A percentile compares a stretch with the other conserved stretches of the same genome.
phyloP scores from a whole-genome alignment of 2,113 vertebrate species.

The Hypomesus transpacificus region DNA sequence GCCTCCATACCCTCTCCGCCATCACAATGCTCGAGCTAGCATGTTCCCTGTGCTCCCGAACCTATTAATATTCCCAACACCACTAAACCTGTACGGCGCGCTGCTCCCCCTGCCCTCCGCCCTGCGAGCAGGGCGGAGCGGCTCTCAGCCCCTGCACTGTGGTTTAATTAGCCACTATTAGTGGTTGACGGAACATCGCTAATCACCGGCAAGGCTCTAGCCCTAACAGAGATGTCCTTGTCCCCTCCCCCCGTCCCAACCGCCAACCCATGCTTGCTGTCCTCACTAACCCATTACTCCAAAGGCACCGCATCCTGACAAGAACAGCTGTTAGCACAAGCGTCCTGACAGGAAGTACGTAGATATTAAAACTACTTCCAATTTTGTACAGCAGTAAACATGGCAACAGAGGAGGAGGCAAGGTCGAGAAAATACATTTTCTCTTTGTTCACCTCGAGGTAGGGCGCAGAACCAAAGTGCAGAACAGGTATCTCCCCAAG shows the following conservation, averaged over 20 bases:
- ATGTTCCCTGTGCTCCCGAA: background rate
- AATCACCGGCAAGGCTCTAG: constrained; percentile 5
- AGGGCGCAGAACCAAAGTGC: no score
- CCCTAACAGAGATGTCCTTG: constrained; percentile 11
- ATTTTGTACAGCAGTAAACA: no score
- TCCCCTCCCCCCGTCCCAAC: background rate
- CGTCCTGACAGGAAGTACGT: no score
- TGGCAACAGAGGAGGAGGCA: no score
- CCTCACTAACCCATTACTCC: background rate
- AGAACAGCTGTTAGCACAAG: no score
- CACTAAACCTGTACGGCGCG: background rate
- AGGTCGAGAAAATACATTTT: no score
- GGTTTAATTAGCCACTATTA: constrained; percentile 32
- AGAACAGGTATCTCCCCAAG: no score
- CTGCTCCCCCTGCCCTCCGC: background rate
- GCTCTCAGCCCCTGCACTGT: constrained; percentile 11
- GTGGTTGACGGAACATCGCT: constrained; percentile 4
- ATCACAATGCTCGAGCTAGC: constrained; percentile 14
- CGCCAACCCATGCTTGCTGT: background rate
- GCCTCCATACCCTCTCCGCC: constrained; percentile 34
- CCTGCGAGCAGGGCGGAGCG: background rate
- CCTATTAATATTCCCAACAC: constrained; percentile 28
- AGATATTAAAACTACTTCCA: no score
- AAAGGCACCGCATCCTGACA: no score
- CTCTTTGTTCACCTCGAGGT: no score